phyloP scores from a whole-genome alignment of 2,113 vertebrate genomes.

The Oryzias javanicus region DNA sequence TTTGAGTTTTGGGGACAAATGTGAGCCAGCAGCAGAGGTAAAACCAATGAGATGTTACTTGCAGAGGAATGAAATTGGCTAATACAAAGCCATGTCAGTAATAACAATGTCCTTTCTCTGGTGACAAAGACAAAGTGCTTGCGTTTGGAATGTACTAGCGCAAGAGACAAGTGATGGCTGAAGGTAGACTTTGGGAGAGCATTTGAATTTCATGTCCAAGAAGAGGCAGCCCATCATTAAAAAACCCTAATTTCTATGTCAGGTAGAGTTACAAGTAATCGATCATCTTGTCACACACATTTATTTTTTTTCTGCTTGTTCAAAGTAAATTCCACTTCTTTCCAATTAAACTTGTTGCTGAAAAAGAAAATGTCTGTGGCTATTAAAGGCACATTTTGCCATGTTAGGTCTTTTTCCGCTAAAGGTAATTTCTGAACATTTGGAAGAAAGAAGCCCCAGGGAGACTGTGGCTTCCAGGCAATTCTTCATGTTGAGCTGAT shows the following conservation, averaged over 20 bases:
- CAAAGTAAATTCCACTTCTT: slow-evolving; percentile 85
- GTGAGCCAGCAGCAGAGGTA: slow-evolving; percentile 78
- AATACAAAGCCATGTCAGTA: slow-evolving; percentile 95
- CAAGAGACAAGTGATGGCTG: slow-evolving; percentile 86
- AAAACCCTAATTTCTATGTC: slow-evolving; percentile 95
- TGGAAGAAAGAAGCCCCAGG: slow-evolving; percentile 52
- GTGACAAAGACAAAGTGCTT: slow-evolving; percentile 96
- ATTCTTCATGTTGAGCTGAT: slow-evolving; percentile 49
- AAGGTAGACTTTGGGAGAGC: slow-evolving; percentile 89
- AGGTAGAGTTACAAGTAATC: slow-evolving; percentile 95
- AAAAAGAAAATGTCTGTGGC: slow-evolving; percentile 75
- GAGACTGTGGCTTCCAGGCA: slow-evolving; percentile 48
- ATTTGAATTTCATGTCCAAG: slow-evolving; percentile 93
- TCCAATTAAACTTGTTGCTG: slow-evolving; percentile 89
- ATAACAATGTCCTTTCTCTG: slow-evolving; percentile 94
- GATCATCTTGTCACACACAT: slow-evolving; percentile 89
- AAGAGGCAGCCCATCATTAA: slow-evolving; percentile 92
- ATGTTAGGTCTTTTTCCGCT: slow-evolving; percentile 62
- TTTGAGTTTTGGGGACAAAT: slow-evolving; percentile 35
- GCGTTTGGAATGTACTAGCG: slow-evolving; percentile 86
- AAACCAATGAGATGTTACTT: slow-evolving; percentile 91
- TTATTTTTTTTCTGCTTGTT: slow-evolving; percentile 78
- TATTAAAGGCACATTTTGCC: slow-evolving; percentile 77
- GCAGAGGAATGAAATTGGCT: slow-evolving; percentile 92
- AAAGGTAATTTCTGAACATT: slow-evolving; percentile 69